Evolutionary conservation across 2,888 invertebrate genomes (phyloP).

Genomic region (Autographa gamma): DNA sequence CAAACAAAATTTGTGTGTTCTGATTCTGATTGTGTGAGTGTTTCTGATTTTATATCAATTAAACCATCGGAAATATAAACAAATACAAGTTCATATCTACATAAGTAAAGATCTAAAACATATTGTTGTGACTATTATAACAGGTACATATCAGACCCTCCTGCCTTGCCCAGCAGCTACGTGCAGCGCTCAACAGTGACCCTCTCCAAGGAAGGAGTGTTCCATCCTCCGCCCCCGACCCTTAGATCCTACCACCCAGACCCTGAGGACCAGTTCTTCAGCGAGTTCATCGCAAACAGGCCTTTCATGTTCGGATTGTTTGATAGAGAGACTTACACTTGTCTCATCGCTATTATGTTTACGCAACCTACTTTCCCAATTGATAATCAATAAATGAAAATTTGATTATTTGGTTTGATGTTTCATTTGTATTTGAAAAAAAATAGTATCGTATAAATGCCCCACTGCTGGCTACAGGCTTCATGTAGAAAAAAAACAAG

Average conservation of each 20-base stretch:
- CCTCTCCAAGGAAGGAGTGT: constrained; percentile 31
- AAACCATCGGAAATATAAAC: too few relatives aligned
- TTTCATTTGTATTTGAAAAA: too few relatives aligned
- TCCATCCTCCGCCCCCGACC: neutral
- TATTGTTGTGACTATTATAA: neutral
- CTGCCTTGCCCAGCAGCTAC: constrained; percentile 47
- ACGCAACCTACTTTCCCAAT: constrained; percentile 42
- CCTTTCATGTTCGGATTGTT: constrained; percentile 40
- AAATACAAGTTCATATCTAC: too few relatives aligned
- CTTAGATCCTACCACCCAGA: neutral
- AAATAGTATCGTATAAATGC: too few relatives aligned
- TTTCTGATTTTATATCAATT: too few relatives aligned
- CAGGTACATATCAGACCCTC: constrained; percentile 44
- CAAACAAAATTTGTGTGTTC: constrained; percentile 32
- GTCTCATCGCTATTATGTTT: constrained; percentile 19
- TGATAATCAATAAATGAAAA: neutral
- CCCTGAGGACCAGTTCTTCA: constrained; percentile 30
- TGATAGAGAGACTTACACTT: constrained; percentile 30
- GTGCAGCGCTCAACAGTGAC: constrained; percentile 49
- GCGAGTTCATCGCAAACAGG: constrained; percentile 39
- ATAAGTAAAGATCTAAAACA: too few relatives aligned
- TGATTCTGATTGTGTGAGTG: constrained; percentile 2
- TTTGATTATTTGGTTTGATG: neutral
- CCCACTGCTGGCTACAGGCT: too few relatives aligned
- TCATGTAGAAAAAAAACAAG: too few relatives aligned